Base-by-base conservation (phyloP, 2,113 vertebrate genomes). In the Grantiella picta region DNA sequence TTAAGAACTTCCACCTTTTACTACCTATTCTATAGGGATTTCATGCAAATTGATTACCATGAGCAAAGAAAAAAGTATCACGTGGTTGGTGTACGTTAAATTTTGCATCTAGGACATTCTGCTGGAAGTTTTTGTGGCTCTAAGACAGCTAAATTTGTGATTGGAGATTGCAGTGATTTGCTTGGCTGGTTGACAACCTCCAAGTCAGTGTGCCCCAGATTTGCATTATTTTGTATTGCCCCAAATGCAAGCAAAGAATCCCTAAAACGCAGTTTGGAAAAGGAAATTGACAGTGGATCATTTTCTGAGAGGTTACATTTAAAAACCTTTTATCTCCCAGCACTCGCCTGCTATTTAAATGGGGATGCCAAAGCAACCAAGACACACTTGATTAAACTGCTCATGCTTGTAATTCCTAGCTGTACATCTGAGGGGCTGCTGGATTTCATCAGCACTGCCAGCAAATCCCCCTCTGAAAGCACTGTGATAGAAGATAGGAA, bases 401-500 rank as follows among this genome's bases (percentile, higher is more conserved):
- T 92, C 4, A 5, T 63, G 90, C 70, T 93, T 90, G 88, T 88
- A 86, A 63, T 92, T 83, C 92, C 73, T 64, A 79, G 70, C 10
- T 85, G 29, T n/a, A 14, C 57, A 89, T 78, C 60, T 76, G 64
- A 95, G 84, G 82, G 89, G 63, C 79, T 95, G 90, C 86, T 16
- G 57, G 73, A 29, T 90, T 82, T 63, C 89, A 86, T 75, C 89
- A 90, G 86, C 86, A 54, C 5, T 92, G 88, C 21, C 89, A 93
- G 64, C 63, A 95, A 92, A 95, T 94, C 91, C 82, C 56, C 40
- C 72, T 94, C 76, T 89, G 38, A 91, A 91, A 94, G 86, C 80
- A 24, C 54, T 6, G 20, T 31, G 72, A 78, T 71, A 70, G 42
- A 44, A 92, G 89, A 95, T 78, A 83, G 90, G 71, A 53, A 81